phyloP scores from a whole-genome alignment of 2,113 vertebrate genomes.

The Dryoscopus gambensis region DNA sequence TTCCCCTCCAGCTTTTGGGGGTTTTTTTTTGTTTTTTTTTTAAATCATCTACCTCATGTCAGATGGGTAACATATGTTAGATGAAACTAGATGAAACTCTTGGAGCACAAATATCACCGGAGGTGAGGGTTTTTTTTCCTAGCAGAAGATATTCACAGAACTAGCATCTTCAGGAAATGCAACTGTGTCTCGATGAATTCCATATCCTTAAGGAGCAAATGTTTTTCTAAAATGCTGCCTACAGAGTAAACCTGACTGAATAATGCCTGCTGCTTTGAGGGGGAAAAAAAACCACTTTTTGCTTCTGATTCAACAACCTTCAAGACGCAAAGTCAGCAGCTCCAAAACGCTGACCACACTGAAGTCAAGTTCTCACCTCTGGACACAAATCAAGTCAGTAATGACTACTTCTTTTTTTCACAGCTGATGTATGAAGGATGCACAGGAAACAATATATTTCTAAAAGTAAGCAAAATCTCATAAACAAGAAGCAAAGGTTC shows the following conservation, averaged over 20 bases:
- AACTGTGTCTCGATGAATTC: background rate
- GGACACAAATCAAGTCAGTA: background rate
- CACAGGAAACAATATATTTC: background rate
- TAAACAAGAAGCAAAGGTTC: background rate
- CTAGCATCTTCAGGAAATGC: background rate
- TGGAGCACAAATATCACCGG: background rate
- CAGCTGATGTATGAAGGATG: background rate
- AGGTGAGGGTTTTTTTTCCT: background rate
- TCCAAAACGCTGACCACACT: background rate
- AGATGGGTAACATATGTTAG: background rate
- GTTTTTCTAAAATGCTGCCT: background rate
- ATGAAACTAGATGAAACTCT: background rate
- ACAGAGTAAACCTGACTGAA: background rate
- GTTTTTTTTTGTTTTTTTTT: background rate
- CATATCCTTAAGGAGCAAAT: background rate
- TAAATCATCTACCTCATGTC: background rate
- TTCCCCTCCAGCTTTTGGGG: background rate
- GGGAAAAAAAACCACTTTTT: rapidly evolving
- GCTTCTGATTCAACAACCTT: background rate
- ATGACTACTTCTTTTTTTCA: background rate
- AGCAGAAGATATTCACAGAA: background rate
- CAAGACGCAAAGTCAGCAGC: background rate
- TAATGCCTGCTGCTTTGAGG: background rate
- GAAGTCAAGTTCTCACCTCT: background rate
- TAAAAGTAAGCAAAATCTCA: background rate